Base-by-base conservation (phyloP, 2,113 vertebrate genomes). In the Anthoscopus minutus region DNA sequence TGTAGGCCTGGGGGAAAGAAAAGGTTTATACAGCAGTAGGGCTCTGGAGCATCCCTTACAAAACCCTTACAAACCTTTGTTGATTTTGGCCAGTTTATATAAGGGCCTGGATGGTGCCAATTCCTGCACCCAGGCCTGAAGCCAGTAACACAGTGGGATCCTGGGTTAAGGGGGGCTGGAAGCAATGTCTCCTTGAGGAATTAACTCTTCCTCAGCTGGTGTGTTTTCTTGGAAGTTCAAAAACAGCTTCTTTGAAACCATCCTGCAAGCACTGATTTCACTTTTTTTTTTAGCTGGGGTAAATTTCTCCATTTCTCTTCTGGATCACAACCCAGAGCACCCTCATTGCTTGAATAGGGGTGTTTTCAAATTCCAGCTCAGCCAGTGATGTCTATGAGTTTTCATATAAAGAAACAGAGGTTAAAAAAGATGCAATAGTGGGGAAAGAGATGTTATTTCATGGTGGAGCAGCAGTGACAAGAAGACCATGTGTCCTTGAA, bases 1-100 rank as follows among this genome's bases (percentile, higher is more conserved):
- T 0, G 0, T 2, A 38, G 24, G 30, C 27, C 15, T 44, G 4
- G 22, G 10, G 37, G 42, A 93, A 74, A 51, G 30, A 57, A 65
- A 31, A 76, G 27, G 13, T 22, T 65, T 51, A 51, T 53, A 74
- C 31, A 76, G 48, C 45, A 67, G 17, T 0, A 5, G 28, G 40
- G 31, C 21, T 84, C 90, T 61, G 33, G 9, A 74, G 28, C 17
- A 42, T 2, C 13, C 50, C 33, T 61, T 48, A 71, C 15, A 77
- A 82, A 92, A 82, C 6, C n/a, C n/a, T n/a, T n/a, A 42, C 15
- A 42, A 42, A 67, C 3, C 37, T 35, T 24, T 70, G 33, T 10
- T 71, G 53, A 47, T 82, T 94, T 10, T 54, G 60, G 53, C 30
- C 33, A 47, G 42, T 60, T 85, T 67, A 35, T 42, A 10, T 50